phyloP scores from a whole-genome alignment of 2,113 vertebrate genomes.

The Aramus guarauna region DNA sequence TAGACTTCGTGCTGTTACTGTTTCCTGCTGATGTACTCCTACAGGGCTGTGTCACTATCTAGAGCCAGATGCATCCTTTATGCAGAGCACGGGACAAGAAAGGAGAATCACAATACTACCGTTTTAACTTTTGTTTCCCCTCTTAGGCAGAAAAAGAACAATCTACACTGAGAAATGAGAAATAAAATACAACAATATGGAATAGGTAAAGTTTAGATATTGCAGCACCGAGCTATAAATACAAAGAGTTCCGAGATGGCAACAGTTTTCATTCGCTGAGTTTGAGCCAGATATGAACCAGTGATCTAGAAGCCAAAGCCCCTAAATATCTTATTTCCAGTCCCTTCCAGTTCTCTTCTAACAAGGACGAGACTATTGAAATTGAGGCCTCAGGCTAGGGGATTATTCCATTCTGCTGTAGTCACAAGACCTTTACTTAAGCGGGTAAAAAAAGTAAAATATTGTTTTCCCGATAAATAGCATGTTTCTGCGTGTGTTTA shows the following conservation, averaged over 20 bases:
- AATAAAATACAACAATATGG: not conserved
- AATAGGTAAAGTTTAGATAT: not conserved
- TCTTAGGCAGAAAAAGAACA: not conserved
- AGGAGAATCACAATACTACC: not conserved
- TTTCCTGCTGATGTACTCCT: not conserved
- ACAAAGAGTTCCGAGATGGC: not conserved
- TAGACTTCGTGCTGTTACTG: not conserved
- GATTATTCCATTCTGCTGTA: not conserved
- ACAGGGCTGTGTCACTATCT: not conserved
- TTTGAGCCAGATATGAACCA: not conserved
- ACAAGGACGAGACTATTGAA: not conserved
- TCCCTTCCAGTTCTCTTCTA: not conserved
- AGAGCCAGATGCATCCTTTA: not conserved
- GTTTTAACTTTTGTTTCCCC: not conserved
- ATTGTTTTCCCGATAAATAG: not conserved
- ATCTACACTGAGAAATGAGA: not conserved
- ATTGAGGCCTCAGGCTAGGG: not conserved
- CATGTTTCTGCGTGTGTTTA: conserved; percentile 1
- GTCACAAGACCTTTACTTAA: not conserved
- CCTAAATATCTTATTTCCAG: not conserved
- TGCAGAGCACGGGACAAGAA: not conserved
- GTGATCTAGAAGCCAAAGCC: not conserved
- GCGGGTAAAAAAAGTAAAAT: not conserved
- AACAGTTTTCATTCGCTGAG: not conserved
- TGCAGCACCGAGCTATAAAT: not conserved